phyloP scores from a whole-genome alignment of 2,113 vertebrate genomes.

The Malurus alboscapulatus region DNA sequence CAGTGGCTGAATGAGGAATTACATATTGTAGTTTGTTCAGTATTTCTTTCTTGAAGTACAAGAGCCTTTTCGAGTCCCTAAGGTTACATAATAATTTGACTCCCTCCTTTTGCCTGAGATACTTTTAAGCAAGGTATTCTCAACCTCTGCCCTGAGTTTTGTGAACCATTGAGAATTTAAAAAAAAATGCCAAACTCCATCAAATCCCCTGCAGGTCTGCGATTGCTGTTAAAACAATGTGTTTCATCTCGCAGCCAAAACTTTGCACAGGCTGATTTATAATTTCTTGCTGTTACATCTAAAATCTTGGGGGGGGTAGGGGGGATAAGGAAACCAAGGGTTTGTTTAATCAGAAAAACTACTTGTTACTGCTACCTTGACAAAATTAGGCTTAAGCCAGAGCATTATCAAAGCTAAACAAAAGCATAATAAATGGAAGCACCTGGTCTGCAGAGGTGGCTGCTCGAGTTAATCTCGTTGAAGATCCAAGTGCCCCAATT shows the following conservation, averaged over 20 bases:
- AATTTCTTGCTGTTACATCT: background rate
- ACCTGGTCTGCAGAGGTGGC: background rate
- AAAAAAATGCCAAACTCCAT: accelerated
- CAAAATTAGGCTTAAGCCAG: background rate
- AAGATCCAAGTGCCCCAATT: background rate
- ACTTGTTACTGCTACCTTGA: background rate
- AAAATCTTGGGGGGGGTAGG: background rate
- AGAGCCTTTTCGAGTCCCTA: background rate
- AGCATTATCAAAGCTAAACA: background rate
- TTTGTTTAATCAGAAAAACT: background rate
- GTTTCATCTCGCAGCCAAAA: background rate
- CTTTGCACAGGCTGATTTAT: background rate
- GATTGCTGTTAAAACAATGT: background rate
- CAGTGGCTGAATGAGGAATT: background rate
- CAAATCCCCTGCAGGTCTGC: background rate
- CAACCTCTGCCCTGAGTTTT: background rate
- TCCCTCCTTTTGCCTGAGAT: background rate
- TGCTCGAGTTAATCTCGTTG: background rate
- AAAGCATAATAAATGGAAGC: background rate
- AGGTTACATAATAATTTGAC: background rate
- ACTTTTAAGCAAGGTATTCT: background rate
- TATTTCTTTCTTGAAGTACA: background rate
- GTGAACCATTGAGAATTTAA: background rate
- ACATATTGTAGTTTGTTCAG: background rate
- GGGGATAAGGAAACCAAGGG: background rate